These are phyloP conservation scores for Apotomis turbidana DNA, from an alignment of 2,888 invertebrate genomes.

Conservation along the genomic window DNA sequence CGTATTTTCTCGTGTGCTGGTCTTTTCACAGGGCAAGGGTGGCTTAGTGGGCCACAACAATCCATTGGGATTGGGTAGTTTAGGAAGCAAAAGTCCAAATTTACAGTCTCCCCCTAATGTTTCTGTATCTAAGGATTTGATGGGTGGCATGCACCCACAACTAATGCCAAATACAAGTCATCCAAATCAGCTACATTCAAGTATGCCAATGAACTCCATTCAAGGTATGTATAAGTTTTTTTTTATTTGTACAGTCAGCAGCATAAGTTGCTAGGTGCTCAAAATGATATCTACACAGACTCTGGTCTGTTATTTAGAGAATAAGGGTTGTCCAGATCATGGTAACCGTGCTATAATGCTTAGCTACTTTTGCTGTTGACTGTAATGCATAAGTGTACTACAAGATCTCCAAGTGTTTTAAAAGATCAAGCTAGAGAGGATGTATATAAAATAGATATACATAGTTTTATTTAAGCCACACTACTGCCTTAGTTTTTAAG, in stretches of 20 bases:
- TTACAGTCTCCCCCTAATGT: constrained; percentile 94
- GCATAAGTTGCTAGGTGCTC: too few species aligned
- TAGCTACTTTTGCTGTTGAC: too few species aligned
- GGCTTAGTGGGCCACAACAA: constrained; percentile 88
- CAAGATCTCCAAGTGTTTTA: too few species aligned
- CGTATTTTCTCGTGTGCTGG: constrained; percentile 70
- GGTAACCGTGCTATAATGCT: too few species aligned
- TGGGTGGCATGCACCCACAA: constrained; percentile 88
- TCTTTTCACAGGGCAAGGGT: constrained; percentile 86
- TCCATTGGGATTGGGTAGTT: constrained; percentile 88
- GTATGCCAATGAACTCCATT: constrained; percentile 89
- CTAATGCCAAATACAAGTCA: constrained; percentile 90
- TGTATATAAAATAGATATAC: too few species aligned
- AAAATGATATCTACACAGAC: too few species aligned
- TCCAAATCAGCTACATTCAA: constrained; percentile 82
- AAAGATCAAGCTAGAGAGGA: too few species aligned
- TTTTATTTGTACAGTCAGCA: background rate
- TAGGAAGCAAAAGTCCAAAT: constrained; percentile 93
- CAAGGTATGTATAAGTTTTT: constrained; percentile 79
- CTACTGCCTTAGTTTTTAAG: too few species aligned
- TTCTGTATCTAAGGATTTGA: constrained; percentile 91
- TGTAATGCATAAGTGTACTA: too few species aligned
- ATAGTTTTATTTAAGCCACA: too few species aligned
- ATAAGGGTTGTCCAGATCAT: too few species aligned
- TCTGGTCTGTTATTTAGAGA: too few species aligned